A percentile compares a stretch with the other conserved stretches of the same genome.
These are phyloP conservation scores for Vannuccia rotundouncinata DNA, from an alignment of 2,888 invertebrate species.

Conservation along the genomic window DNA sequence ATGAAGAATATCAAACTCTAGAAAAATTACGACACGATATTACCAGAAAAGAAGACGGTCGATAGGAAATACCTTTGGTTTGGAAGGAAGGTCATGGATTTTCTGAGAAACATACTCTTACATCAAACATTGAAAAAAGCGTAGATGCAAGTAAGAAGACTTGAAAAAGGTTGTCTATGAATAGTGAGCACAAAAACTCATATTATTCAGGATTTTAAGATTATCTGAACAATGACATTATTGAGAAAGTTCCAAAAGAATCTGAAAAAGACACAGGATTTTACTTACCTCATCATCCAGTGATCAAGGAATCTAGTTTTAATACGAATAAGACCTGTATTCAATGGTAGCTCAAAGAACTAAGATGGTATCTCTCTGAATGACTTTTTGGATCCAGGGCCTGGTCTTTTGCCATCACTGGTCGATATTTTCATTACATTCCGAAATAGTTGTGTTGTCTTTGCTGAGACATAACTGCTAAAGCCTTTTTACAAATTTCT, in stretches of 20 bases:
- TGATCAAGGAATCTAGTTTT: not conserved
- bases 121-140: not conserved
- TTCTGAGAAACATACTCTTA: not conserved
- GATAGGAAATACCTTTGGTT: no score
- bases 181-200: not conserved
- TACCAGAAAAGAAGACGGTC: no score
- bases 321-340: not conserved
- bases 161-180: not conserved
- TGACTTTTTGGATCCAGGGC: not conserved
- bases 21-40: no score
- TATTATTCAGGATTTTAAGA: not conserved
- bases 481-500: not conserved
- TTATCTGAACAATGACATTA: not conserved
- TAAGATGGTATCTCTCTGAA: not conserved
- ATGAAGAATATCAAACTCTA: not conserved
- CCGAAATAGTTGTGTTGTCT: not conserved
- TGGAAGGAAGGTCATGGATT: not conserved
- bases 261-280: not conserved
- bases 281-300: not conserved
- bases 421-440: not conserved
- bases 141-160: not conserved
- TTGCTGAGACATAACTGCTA: not conserved
- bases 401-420: not conserved
- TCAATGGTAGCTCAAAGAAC: not conserved
- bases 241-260: not conserved